Base-by-base conservation (phyloP, 2,888 invertebrate species). In the Tenthredo notha region DNA sequence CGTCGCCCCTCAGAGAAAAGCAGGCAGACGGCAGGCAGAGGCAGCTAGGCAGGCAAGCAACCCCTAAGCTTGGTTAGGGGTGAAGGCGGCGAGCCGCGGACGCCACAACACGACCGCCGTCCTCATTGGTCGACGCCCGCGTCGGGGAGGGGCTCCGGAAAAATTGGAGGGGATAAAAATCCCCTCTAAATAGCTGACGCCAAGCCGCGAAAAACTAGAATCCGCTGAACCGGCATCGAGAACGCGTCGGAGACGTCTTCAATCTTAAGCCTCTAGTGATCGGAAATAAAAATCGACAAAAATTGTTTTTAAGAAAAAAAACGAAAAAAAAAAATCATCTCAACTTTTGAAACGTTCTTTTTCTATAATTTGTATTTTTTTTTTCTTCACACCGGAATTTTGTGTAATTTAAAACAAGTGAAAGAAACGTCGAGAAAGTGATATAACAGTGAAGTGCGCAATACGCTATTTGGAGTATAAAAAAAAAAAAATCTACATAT, bases 21-120 rank as follows among this genome's bases (percentile, higher is more conserved):
- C 77, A 77, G 33, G 77, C 77, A 77, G 72, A 43, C 72, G 61
- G 61, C 61, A 37, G 61, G 40, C 40, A 80, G 40, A 87, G 88
- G 75, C 43, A 43, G n/a, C n/a, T 21, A 47, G 61, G 61, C 58
- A 80, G 61, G 80, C 61, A 80, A 85, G 87, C 88, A 87, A 89
- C 90, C 90, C 91, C 89, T 91, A 91, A 91, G 91, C 90, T 89
- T 90, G 91, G 90, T 90, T 90, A 90, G 91, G 92, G 92, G 90
- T 89, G 92, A 93, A 92, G 93, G 93, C 93, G 93, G 93, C 93
- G 91, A 92, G 93, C 93, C 93, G 89, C 93, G 91, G 92, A 91
- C 92, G 93, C 93, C 93, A 93, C 93, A 93, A 93, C 93, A 93
- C 93, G 92, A 93, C 93, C 93, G 91, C 93, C 90, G 90, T 92